Base-by-base conservation (phyloP, 2,113 vertebrate genomes). In the Salvelinus alpinus region DNA sequence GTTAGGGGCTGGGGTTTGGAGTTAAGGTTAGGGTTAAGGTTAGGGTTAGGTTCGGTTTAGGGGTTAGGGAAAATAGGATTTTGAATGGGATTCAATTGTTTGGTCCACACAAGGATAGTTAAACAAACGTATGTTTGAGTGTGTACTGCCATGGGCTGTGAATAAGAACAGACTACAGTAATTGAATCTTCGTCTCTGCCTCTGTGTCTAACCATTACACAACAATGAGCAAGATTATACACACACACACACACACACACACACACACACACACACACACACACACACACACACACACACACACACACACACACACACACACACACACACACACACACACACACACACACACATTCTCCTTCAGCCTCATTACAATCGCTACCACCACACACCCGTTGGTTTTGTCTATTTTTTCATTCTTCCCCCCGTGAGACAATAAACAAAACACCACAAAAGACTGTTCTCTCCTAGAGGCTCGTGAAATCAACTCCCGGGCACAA, bases 131-230 rank as follows among this genome's bases (percentile, higher is more conserved):
- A 44, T 68, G 64, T 78, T 16, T 54, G 70, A 25, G 70, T 54
- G 47, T 78, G 27, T 68, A 64, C 79, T 62, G 90, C 91, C 89
- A 86, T 51, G 72, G 88, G 91, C 89, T 88, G 87, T 86, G 85
- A 92, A 91, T 85, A 90, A 92, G 85, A 93, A 91, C 89, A 91
- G 90, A 88, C 87, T 82, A 78, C 90, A 87, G 86, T 91, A 92
- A 93, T 92, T 93, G 91, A 91, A 92, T 94, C 89, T 86, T 88
- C 84, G 88, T 91, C 86, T 88, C 80, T 90, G 91, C 90, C 91
- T 91, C 89, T 86, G 92, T 90, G 38, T 44, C 38, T 44, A 44
- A 44, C 38, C 9, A 44, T 44, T 44, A 11, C 38, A 44, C 38
- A 44, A 44, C 38, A 44, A 44, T 44, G 38, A 44, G 9, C 38